A percentile compares a stretch with the other conserved stretches of the same genome.
Conservation (phyloP, 2,797 vertebrate genomes). For the Siniperca scherzeri region DNA sequence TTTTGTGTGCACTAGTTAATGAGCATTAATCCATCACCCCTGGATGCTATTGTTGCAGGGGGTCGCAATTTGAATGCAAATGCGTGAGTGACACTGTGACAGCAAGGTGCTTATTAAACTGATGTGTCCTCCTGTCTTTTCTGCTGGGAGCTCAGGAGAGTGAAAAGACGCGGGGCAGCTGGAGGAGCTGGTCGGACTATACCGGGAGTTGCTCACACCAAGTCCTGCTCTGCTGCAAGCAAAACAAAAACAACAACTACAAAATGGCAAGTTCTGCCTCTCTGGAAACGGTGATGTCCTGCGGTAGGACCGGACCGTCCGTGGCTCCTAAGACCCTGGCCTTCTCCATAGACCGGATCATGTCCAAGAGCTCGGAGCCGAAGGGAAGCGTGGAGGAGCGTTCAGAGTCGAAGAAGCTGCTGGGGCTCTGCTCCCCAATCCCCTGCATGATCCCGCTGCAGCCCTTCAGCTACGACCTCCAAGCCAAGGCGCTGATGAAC, state of each 20-base stretch:
- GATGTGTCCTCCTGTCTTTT: conserved; percentile 91
- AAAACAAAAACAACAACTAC: conserved; percentile 26
- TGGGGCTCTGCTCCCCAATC: conserved; percentile 92
- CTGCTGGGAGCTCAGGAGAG: conserved; percentile 86
- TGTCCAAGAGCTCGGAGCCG: conserved; percentile 94
- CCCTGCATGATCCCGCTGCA: conserved; percentile 96
- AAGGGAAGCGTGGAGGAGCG: conserved; percentile 83
- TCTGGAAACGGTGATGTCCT: conserved; percentile 92
- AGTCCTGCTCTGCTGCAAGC: conserved; percentile 71
- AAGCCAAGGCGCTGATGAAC: conserved; percentile 94
- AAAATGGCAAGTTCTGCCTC: conserved; percentile 92
- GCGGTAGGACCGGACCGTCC: conserved; percentile 87
- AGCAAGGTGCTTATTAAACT: conserved; percentile 95
- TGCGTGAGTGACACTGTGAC: conserved; percentile 89
- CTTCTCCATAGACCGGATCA: conserved; percentile 99
- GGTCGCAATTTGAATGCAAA: conserved; percentile 95
- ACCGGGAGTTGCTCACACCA: conserved; percentile 84
- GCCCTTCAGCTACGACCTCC: conserved; percentile 93
- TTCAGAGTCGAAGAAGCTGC: conserved; percentile 87
- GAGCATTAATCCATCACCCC: conserved; percentile 95
- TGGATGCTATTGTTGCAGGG: conserved; percentile 91
- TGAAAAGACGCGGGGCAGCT: conserved; percentile 80
- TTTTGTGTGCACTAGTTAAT: conserved; percentile 91
- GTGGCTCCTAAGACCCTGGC: conserved; percentile 93
- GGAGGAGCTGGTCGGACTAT: conserved; percentile 72